Conservation (phyloP, 2,113 vertebrate genomes). For the Clarias gariepinus region DNA sequence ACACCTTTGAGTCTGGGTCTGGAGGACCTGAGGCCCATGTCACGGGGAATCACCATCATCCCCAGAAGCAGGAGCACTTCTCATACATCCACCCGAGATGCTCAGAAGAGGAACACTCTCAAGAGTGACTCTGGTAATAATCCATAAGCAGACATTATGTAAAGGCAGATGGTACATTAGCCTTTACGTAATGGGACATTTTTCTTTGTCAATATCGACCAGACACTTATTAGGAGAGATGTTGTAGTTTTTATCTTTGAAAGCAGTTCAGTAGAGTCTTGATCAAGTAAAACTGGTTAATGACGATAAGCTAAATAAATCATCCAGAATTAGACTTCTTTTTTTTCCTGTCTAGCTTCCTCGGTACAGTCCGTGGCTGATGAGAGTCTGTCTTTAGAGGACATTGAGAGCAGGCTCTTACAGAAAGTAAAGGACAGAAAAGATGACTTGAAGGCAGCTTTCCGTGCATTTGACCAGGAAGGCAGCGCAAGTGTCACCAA, state of each 20-base stretch:
- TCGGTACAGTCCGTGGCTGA: slow-evolving; percentile 61
- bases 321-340: not conserved
- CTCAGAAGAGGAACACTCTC: slow-evolving; percentile 24
- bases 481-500: slow-evolving; percentile 61
- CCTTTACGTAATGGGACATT: not conserved
- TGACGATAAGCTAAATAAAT: not conserved
- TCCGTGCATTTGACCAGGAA: slow-evolving; percentile 61
- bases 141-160: not conserved
- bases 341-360: slow-evolving; percentile 20
- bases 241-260: not conserved
- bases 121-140: slow-evolving; percentile 45
- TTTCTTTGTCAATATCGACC: not conserved
- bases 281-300: not conserved
- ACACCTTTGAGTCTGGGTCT: not conserved
- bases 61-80: slow-evolving; percentile 45
- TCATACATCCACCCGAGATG: slow-evolving; percentile 1
- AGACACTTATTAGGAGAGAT: not conserved
- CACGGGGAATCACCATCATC: slow-evolving; percentile 45
- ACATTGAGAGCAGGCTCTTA: slow-evolving; percentile 63
- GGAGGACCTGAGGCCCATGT: slow-evolving; percentile 37
- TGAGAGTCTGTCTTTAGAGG: slow-evolving; percentile 56
- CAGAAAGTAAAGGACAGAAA: slow-evolving; percentile 61
- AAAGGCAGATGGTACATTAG: not conserved
- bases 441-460: slow-evolving; percentile 66
- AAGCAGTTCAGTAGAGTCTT: not conserved